phyloP scores from a whole-genome alignment of 1,140 invertebrate species.

The Tyrophagus putrescentiae region DNA sequence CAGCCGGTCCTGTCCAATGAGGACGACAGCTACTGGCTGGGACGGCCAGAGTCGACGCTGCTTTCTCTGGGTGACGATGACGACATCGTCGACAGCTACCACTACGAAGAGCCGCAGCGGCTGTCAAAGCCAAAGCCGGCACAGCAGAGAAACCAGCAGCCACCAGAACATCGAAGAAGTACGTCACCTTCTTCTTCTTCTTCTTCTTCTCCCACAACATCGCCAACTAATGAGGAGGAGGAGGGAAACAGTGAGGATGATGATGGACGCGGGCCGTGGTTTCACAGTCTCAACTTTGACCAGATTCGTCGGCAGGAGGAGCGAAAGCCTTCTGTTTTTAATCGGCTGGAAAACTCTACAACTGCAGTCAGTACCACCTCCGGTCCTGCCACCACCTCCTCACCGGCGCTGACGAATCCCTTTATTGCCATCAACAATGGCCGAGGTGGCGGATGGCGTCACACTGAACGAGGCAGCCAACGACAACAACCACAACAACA shows the following conservation, averaged over 20 bases:
- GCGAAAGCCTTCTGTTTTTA: not conserved
- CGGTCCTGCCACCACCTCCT: not conserved
- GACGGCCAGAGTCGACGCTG: not conserved
- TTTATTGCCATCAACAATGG: not conserved
- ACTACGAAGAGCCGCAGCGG: not conserved
- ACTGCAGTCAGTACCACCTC: not conserved
- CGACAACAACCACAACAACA: not conserved
- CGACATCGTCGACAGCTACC: not conserved
- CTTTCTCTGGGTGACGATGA: not conserved
- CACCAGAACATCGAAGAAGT: too few relatives aligned
- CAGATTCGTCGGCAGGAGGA: not conserved
- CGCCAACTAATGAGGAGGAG: not conserved
- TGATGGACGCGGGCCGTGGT: constrained; percentile 1
- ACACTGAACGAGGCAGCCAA: not conserved
- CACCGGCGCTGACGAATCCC: not conserved
- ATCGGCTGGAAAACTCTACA: not conserved
- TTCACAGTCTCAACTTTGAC: constrained; percentile 8
- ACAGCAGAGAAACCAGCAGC: not conserved
- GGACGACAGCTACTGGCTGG: constrained; percentile 15
- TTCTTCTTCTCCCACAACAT: too few relatives aligned
- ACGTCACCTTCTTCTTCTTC: too few relatives aligned
- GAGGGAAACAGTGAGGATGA: too few relatives aligned
- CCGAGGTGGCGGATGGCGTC: not conserved
- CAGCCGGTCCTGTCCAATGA: constrained; percentile 9
- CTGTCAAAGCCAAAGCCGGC: not conserved